A percentile compares a stretch with the other conserved stretches of the same genome.
Conservation (phyloP, 2,888 invertebrate genomes). For the Halictus ligatus region DNA sequence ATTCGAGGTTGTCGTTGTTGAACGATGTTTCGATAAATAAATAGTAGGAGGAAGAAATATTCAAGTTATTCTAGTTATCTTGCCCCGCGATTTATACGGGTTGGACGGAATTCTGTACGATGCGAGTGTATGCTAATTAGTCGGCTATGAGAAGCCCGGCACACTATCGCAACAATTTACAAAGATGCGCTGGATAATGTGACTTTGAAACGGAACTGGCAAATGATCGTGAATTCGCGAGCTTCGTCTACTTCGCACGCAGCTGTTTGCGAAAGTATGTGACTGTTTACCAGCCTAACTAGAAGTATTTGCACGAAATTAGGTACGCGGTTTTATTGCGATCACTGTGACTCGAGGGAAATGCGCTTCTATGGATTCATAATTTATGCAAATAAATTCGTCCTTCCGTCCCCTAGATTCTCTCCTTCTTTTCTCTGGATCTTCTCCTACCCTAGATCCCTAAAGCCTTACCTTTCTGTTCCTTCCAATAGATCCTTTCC, state of each 20-base stretch:
- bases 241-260: not conserved
- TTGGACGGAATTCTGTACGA: not conserved
- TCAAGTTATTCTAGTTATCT: not conserved
- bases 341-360: not conserved
- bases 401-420: too few relatives aligned
- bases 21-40: not conserved
- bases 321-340: not conserved
- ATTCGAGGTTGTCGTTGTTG: not conserved
- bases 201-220: not conserved
- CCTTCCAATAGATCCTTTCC: too few relatives aligned
- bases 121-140: constrained; percentile 27
- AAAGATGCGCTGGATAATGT: not conserved
- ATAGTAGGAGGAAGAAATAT: not conserved
- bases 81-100: not conserved
- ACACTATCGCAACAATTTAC: constrained; percentile 19
- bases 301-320: not conserved
- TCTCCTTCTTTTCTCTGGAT: too few relatives aligned
- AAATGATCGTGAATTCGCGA: not conserved
- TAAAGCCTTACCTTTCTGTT: too few relatives aligned
- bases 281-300: not conserved
- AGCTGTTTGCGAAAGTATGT: not conserved
- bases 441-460: too few relatives aligned
- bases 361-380: not conserved
- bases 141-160: constrained; percentile 1
- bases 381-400: not conserved